phyloP scores from a whole-genome alignment of 2,113 vertebrate genomes.

The Aptenodytes forsteri region DNA sequence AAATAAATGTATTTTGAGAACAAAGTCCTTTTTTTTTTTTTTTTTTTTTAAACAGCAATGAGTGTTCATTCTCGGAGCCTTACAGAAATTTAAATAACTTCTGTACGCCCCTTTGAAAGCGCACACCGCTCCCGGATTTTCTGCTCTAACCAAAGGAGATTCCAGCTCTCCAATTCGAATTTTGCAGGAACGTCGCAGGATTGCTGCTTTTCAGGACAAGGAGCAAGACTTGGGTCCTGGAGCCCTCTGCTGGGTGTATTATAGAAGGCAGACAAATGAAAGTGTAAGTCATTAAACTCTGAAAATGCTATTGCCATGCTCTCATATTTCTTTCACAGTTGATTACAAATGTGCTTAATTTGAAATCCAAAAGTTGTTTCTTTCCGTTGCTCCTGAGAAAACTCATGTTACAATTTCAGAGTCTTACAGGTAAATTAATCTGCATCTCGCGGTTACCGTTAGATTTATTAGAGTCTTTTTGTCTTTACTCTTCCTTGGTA shows the following conservation, averaged over 20 bases:
- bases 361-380: neutral
- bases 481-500: neutral
- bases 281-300: neutral
- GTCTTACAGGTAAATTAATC: neutral
- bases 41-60: neutral
- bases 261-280: neutral
- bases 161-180: accelerated
- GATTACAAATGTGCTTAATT: neutral
- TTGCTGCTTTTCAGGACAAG: neutral
- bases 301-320: neutral
- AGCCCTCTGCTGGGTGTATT: neutral
- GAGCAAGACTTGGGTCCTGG: neutral
- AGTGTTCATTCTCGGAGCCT: neutral
- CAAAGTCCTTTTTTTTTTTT: neutral
- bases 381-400: neutral
- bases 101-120: neutral
- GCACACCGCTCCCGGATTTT: accelerated
- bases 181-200: neutral
- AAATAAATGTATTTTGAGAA: neutral
- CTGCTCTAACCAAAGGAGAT: too few species aligned
- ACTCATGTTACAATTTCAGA: neutral
- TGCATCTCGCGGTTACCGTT: neutral
- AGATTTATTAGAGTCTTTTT: neutral
- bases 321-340: accelerated
- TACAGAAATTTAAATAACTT: neutral